A percentile compares a stretch with the other conserved stretches of the same genome.
These are phyloP conservation scores for Castor canadensis DNA, from an alignment of 2,113 vertebrate genomes.

Conservation along the genomic window DNA sequence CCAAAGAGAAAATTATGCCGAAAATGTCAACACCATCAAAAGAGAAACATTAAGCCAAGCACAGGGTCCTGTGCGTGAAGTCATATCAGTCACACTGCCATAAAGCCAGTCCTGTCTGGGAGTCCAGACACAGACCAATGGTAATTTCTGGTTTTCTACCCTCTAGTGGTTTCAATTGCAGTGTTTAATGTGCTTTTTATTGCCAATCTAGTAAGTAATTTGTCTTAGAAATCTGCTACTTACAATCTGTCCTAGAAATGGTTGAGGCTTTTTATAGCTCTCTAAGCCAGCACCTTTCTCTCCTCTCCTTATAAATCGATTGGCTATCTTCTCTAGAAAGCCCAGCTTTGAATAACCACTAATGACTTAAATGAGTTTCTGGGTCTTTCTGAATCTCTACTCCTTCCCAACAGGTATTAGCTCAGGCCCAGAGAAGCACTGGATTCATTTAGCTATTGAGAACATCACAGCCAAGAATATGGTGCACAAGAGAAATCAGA, in stretches of 20 bases:
- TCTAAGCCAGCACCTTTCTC: not conserved
- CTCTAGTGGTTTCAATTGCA: not conserved
- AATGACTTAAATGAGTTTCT: not conserved
- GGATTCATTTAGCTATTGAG: not conserved
- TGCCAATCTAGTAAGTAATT: conserved; percentile 5
- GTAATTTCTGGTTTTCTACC: not conserved
- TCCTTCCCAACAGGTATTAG: not conserved
- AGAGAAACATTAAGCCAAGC: not conserved
- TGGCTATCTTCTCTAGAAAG: conserved; percentile 22
- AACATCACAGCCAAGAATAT: not conserved
- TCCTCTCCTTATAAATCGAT: not conserved
- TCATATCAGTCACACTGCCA: not conserved
- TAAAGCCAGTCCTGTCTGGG: not conserved
- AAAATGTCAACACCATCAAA: not conserved
- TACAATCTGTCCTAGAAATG: not conserved
- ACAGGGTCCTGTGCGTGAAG: not conserved
- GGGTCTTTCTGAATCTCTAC: not conserved
- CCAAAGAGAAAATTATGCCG: not conserved
- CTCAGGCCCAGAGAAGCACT: not conserved
- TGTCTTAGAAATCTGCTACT: conserved; percentile 14
- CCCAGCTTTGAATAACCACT: not conserved
- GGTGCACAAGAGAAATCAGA: not conserved
- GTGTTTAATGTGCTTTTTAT: conserved; percentile 7
- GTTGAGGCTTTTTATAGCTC: not conserved
- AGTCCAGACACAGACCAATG: not conserved